Evolutionary conservation across 1,140 invertebrate species (phyloP).

Genomic region (Conopomorpha cramerella): DNA sequence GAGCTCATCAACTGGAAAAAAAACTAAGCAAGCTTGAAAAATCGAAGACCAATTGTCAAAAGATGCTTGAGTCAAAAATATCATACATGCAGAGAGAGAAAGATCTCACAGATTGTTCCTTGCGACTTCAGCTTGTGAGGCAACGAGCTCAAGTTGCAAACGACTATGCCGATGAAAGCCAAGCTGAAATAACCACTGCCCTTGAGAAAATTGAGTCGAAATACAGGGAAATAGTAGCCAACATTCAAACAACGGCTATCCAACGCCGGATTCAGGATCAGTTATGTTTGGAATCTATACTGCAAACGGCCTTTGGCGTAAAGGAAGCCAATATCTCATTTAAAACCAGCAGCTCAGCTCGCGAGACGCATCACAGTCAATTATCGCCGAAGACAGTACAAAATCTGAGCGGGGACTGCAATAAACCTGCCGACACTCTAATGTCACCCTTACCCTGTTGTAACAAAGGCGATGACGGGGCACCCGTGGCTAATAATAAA

Average conservation of each 20-base stretch:
- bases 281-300: slow-evolving; percentile 29
- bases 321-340: slow-evolving; percentile 5
- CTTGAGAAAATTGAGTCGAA: slow-evolving; percentile 41
- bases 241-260: slow-evolving; percentile 40
- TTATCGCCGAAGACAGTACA: slow-evolving; percentile 14
- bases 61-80: slow-evolving; percentile 20
- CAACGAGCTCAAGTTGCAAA: slow-evolving; percentile 29
- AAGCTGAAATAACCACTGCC: slow-evolving; percentile 21
- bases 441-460: slow-evolving; percentile 13
- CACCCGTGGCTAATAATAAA: slow-evolving; percentile 14
- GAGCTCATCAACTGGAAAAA: no score
- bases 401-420: slow-evolving; percentile 14
- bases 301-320: slow-evolving; percentile 25
- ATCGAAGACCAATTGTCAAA: no score
- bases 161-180: slow-evolving; percentile 30
- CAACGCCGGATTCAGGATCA: slow-evolving; percentile 42
- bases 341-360: slow-evolving; percentile 2
- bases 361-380: slow-evolving; percentile 9
- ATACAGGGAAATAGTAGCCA: slow-evolving; percentile 44
- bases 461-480: slow-evolving; percentile 19
- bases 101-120: slow-evolving; percentile 28
- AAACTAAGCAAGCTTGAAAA: no score
- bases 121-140: slow-evolving; percentile 33
- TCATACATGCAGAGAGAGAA: slow-evolving; percentile 34
- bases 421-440: slow-evolving; percentile 15